phyloP scores from a whole-genome alignment of 2,888 invertebrate species.

The Eristalinus sepulchralis region DNA sequence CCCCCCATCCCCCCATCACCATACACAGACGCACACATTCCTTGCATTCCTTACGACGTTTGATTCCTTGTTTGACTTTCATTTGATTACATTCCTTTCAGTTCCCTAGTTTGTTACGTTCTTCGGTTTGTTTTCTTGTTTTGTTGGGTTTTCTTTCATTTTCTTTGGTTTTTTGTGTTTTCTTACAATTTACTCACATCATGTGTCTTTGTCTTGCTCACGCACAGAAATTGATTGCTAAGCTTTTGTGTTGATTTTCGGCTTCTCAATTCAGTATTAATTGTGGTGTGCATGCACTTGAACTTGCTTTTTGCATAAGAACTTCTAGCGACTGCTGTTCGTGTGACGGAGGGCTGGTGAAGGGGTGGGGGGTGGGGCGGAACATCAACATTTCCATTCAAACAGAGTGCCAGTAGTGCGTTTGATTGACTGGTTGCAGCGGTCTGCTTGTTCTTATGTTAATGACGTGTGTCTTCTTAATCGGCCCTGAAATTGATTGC shows the following conservation, averaged over 20 bases:
- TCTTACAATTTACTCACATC: slow-evolving; percentile 78
- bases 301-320: slow-evolving; percentile 49
- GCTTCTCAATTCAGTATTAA: slow-evolving; percentile 63
- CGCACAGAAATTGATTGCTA: slow-evolving; percentile 71
- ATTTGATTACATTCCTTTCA: slow-evolving; percentile 61
- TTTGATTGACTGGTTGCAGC: background rate
- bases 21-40: too few species aligned
- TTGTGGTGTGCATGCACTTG: slow-evolving; percentile 71
- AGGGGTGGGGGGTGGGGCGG: too few species aligned
- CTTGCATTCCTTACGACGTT: slow-evolving; percentile 72
- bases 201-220: slow-evolving; percentile 81
- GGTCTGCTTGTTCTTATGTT: background rate
- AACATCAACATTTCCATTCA: too few species aligned
- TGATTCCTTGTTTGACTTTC: slow-evolving; percentile 73
- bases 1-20: too few species aligned
- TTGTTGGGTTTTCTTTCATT: slow-evolving; percentile 59
- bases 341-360: too few species aligned
- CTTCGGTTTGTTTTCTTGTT: slow-evolving; percentile 39
- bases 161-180: slow-evolving; percentile 66
- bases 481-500: background rate
- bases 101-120: slow-evolving; percentile 63
- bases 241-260: slow-evolving; percentile 69
- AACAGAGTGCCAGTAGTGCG: background rate
- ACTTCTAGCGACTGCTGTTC: background rate
- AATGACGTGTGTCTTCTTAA: background rate